Conservation (phyloP, 2,888 invertebrate genomes). For the Ypsolopha sequella region DNA sequence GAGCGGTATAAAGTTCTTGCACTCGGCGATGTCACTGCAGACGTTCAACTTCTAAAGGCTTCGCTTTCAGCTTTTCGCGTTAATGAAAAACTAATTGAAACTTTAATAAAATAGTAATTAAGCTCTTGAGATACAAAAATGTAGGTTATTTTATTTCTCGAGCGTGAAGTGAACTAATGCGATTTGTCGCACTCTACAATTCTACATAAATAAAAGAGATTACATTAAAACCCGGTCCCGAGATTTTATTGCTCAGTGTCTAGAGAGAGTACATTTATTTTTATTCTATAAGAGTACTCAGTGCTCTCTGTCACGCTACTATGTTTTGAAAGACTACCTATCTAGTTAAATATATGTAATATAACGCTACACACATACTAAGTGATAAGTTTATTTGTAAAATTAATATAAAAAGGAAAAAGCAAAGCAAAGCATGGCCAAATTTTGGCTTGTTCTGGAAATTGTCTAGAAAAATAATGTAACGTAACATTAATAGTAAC, state of each 20-base stretch:
- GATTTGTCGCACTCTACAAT: not conserved
- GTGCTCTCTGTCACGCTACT: not conserved
- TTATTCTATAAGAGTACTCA: not conserved
- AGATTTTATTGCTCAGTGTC: not conserved
- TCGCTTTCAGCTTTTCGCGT: not conserved
- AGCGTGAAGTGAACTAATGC: slow-evolving; percentile 2
- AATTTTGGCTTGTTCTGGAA: no score
- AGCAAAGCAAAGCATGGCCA: no score
- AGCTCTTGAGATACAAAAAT: not conserved
- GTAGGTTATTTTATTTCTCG: not conserved
- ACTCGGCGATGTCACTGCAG: not conserved
- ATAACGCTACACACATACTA: no score
- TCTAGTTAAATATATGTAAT: no score
- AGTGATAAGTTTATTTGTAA: no score
- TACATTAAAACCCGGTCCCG: not conserved
- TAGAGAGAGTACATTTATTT: not conserved
- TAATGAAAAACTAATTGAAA: slow-evolving; percentile 3
- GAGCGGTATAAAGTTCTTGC: not conserved
- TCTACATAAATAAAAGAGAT: not conserved
- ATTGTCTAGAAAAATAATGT: no score
- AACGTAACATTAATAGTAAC: no score
- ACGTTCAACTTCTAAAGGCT: not conserved
- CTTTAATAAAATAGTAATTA: slow-evolving; percentile 2
- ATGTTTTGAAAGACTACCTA: not conserved
- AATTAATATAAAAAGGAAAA: no score